Evolutionary conservation across 2,113 vertebrate species (phyloP).

Genomic region (Microtus oregoni): DNA sequence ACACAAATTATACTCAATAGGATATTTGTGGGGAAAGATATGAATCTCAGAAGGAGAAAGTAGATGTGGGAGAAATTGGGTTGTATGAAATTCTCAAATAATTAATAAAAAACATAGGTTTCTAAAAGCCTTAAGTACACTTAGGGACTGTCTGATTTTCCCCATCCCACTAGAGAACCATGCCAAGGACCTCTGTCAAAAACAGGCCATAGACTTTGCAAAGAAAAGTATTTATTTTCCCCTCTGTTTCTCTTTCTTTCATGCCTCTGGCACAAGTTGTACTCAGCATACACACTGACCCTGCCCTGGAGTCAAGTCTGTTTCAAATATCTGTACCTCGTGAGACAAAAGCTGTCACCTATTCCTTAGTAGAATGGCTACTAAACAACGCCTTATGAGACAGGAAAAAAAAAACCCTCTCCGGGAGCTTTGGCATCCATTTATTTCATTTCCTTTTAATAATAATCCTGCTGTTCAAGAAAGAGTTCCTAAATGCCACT

Average conservation of each 20-base stretch:
- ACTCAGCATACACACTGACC: background rate
- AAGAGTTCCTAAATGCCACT: background rate
- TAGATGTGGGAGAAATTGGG: background rate
- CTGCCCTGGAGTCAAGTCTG: constrained; percentile 14
- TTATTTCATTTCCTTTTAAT: constrained; percentile 49
- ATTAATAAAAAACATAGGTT: background rate
- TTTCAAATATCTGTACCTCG: constrained; percentile 50
- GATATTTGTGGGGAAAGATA: background rate
- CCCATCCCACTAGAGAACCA: constrained; percentile 17
- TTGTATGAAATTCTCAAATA: background rate
- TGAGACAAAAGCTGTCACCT: background rate
- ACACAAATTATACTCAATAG: background rate
- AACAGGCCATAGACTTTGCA: background rate
- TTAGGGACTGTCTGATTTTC: constrained; percentile 39
- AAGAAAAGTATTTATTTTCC: background rate
- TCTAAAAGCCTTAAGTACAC: background rate
- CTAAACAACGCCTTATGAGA: background rate
- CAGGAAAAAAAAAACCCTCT: background rate
- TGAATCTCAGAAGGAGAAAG: background rate
- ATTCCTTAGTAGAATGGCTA: background rate
- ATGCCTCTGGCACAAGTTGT: constrained; percentile 34
- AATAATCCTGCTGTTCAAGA: background rate
- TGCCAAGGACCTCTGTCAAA: constrained; percentile 65
- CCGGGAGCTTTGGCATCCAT: background rate
- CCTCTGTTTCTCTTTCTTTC: background rate